Evolutionary conservation across 2,113 vertebrate genomes (phyloP).

Genomic region (Ictalurus punctatus): DNA sequence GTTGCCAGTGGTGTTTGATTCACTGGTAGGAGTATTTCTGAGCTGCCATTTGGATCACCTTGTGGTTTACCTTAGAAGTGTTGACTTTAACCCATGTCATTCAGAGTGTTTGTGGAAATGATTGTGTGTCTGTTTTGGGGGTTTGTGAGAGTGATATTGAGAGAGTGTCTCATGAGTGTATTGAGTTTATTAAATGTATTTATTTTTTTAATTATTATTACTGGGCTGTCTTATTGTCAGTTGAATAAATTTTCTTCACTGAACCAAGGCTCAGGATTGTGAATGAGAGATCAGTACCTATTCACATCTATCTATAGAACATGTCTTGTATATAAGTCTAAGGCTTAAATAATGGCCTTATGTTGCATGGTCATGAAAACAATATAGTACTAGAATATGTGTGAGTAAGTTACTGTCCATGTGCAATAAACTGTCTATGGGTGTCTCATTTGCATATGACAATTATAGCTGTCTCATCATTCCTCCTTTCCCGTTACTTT

Average conservation of each 20-base stretch:
- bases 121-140: slow-evolving; percentile 18
- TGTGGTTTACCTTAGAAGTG: slow-evolving; percentile 15
- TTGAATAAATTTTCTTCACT: slow-evolving; percentile 58
- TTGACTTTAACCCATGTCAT: slow-evolving; percentile 20
- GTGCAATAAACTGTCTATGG: slow-evolving; percentile 89
- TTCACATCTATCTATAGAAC: slow-evolving; percentile 71
- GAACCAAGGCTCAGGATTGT: slow-evolving; percentile 74
- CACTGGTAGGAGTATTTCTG: not conserved
- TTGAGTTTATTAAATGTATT: slow-evolving; percentile 27
- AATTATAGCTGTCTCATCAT: not conserved
- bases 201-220: slow-evolving; percentile 68
- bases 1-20: not conserved
- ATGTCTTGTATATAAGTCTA: slow-evolving; percentile 78
- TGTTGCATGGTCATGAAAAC: slow-evolving; percentile 87
- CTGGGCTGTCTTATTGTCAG: slow-evolving; percentile 75
- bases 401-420: slow-evolving; percentile 76
- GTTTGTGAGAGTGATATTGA: not conserved
- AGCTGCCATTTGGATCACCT: not conserved
- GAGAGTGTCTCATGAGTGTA: slow-evolving; percentile 4
- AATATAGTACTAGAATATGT: slow-evolving; percentile 83
- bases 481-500: not conserved
- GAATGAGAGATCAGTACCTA: slow-evolving; percentile 56
- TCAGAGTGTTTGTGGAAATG: slow-evolving; percentile 25
- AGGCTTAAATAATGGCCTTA: slow-evolving; percentile 83
- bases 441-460: slow-evolving; percentile 65